These are phyloP conservation scores for Psilanteris sp. DNA, from an alignment of 1,140 invertebrate genomes.

Conservation along the genomic window DNA sequence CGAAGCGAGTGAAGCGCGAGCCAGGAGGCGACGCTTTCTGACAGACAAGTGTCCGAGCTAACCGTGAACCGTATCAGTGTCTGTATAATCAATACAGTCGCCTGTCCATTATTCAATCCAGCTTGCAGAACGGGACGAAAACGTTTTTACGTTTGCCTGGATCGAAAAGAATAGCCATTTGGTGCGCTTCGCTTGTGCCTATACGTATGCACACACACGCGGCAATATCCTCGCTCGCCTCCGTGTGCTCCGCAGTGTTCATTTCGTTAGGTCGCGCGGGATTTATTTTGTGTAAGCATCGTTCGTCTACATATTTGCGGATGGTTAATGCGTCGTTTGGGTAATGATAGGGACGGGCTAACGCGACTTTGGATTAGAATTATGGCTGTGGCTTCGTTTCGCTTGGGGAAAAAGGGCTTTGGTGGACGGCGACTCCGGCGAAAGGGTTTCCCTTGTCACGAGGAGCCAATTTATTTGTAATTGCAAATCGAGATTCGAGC, in stretches of 20 bases:
- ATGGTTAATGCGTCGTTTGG: conserved; percentile 29
- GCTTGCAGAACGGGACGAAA: conserved; percentile 21
- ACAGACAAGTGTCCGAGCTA: conserved; percentile 29
- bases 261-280: neutral
- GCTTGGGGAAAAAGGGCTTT: conserved; percentile 8
- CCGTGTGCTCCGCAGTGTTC: neutral
- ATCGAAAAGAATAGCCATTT: conserved; percentile 36
- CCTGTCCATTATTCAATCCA: conserved; percentile 39
- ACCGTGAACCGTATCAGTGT: conserved; percentile 35
- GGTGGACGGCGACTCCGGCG: neutral
- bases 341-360: conserved; percentile 29
- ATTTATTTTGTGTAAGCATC: conserved; percentile 11
- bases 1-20: conserved; percentile 52
- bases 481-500: no score
- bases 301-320: conserved; percentile 20
- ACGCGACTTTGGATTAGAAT: conserved; percentile 22
- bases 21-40: conserved; percentile 30
- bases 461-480: no score
- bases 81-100: conserved; percentile 42
- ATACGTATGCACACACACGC: conserved; percentile 10
- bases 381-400: conserved; percentile 14
- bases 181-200: neutral
- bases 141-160: conserved; percentile 34
- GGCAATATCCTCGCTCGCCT: neutral
- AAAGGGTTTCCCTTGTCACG: conserved; percentile 3